Percentiles rank a stretch among this genome's conserved stretches.
Evolutionary conservation across 1,140 invertebrate species (phyloP).

Genomic region (Brachionus plicatilis): DNA sequence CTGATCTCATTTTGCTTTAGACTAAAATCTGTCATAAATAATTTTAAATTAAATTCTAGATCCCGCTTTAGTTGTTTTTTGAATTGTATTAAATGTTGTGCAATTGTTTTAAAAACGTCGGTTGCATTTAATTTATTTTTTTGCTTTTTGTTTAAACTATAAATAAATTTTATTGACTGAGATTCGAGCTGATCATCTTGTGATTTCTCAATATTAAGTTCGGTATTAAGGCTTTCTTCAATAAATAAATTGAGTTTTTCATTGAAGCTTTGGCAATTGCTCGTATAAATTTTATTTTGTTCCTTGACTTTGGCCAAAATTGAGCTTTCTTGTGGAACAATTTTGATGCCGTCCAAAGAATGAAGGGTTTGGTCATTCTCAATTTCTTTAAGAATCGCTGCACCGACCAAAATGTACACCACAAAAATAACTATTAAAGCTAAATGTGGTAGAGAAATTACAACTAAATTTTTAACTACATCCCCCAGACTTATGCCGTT

Average conservation of each 20-base stretch:
- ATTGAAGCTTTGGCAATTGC: neutral
- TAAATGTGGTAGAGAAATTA: slow-evolving; percentile 13
- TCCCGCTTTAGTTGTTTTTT: neutral
- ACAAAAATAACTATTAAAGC: slow-evolving; percentile 23
- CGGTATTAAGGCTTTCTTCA: neutral
- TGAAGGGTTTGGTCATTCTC: slow-evolving; percentile 13
- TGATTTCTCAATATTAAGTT: neutral
- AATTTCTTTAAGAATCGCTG: slow-evolving; percentile 32
- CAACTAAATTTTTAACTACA: neutral
- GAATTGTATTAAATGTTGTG: neutral
- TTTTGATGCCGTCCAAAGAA: neutral
- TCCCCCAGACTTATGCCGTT: neutral
- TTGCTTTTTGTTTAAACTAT: neutral
- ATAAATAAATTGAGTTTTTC: neutral
- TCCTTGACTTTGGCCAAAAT: neutral
- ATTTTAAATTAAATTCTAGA: neutral
- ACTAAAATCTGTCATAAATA: neutral
- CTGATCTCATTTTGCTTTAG: neutral
- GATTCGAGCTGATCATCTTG: neutral
- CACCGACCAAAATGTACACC: neutral
- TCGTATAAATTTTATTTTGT: neutral
- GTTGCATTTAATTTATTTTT: neutral
- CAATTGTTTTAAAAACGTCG: neutral
- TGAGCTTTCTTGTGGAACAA: neutral
- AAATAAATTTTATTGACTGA: neutral